These are phyloP conservation scores for Darevskia nairensis DNA, from an alignment of 2,797 vertebrate species.

Conservation along the genomic window DNA sequence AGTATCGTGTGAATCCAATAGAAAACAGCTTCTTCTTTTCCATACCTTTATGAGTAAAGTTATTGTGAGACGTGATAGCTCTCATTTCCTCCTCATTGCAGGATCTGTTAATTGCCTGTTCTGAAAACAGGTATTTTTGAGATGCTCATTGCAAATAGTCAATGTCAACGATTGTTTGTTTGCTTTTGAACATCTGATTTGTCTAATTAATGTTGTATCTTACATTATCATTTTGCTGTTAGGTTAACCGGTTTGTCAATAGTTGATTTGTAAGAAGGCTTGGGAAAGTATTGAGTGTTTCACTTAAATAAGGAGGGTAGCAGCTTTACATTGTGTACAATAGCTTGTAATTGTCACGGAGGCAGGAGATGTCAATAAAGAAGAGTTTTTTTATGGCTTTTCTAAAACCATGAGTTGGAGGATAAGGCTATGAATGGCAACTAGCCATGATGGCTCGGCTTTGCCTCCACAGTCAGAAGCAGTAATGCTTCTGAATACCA, in stretches of 20 bases:
- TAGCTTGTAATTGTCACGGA: not conserved
- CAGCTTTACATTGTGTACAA: not conserved
- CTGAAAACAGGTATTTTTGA: not conserved
- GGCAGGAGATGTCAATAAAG: too few species aligned
- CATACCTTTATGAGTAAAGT: not conserved
- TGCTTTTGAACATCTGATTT: not conserved
- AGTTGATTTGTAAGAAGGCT: conserved; percentile 2
- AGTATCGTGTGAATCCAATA: not conserved
- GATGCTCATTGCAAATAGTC: not conserved
- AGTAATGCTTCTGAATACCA: too few species aligned
- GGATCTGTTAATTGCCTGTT: not conserved
- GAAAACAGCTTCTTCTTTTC: not conserved
- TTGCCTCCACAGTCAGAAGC: too few species aligned
- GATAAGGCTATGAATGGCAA: too few species aligned
- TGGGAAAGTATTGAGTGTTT: conserved; percentile 29
- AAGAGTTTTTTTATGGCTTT: not conserved
- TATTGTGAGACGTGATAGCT: not conserved
- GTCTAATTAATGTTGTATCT: conserved; percentile 20
- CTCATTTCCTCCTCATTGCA: not conserved
- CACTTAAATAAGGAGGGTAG: conserved; percentile 38
- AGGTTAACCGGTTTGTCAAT: not conserved
- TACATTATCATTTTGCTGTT: conserved; percentile 31
- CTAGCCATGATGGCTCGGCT: too few species aligned
- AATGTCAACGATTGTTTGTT: not conserved
- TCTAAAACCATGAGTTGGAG: not conserved